Conservation (phyloP, 2,113 vertebrate species). For the Ictalurus furcatus region DNA sequence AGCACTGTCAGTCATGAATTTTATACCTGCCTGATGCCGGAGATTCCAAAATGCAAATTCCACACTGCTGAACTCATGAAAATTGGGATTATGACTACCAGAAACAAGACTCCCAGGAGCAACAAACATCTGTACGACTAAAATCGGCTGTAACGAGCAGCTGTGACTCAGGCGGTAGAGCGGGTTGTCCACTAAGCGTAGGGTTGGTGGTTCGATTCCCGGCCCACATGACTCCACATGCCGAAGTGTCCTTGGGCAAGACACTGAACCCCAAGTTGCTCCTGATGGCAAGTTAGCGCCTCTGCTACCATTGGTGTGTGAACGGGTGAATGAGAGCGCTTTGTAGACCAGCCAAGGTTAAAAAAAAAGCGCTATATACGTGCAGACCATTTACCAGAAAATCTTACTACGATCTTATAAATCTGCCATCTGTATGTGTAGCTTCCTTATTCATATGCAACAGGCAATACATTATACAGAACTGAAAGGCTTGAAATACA, state of each 20-base stretch:
- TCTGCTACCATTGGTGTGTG: no score
- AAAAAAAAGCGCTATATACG: no score
- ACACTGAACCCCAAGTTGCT: no score
- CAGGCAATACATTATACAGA: not conserved
- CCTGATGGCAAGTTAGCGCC: no score
- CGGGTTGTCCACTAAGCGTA: no score
- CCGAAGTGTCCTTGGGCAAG: no score
- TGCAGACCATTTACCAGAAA: no score
- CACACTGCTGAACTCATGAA: constrained; percentile 24
- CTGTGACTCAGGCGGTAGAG: no score
- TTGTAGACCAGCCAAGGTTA: no score
- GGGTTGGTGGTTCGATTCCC: no score
- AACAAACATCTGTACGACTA: not conserved
- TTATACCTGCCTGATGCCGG: not conserved
- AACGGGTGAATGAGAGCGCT: no score
- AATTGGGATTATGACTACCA: not conserved
- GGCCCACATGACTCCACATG: no score
- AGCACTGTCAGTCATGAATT: constrained; percentile 1
- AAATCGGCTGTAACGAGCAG: not conserved
- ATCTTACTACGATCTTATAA: not conserved
- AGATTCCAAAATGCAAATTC: constrained; percentile 19
- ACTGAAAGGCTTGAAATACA: not conserved
- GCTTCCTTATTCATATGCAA: not conserved
- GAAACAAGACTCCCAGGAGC: constrained; percentile 5
- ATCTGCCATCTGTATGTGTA: not conserved